A percentile compares a stretch with the other conserved stretches of the same genome.
Conservation (phyloP, 2,113 vertebrate species). For the Colistium nudipinnis region DNA sequence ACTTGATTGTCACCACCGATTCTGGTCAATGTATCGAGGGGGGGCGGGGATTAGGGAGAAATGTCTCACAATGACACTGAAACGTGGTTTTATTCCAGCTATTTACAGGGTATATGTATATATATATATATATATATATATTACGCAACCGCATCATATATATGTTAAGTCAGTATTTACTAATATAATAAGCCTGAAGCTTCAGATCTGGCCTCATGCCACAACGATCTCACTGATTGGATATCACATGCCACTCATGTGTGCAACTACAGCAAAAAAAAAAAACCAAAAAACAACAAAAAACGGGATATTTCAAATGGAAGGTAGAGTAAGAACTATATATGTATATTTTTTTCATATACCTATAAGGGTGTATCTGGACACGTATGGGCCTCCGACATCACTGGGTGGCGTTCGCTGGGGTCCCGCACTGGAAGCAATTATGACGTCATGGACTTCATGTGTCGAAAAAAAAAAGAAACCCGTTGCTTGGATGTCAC, state of each 20-base stretch:
- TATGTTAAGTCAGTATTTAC: neutral
- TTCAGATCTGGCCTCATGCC: neutral
- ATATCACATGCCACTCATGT: neutral
- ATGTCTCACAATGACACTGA: constrained; percentile 37
- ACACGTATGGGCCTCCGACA: neutral
- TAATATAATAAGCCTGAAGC: constrained; percentile 42
- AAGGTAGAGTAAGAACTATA: neutral
- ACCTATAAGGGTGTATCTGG: neutral
- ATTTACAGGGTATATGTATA: neutral
- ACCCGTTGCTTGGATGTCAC: constrained; percentile 22
- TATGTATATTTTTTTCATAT: constrained; percentile 5
- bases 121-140: neutral
- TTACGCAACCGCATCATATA: constrained; percentile 48
- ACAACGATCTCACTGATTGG: constrained; percentile 17
- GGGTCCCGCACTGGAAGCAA: constrained; percentile 20
- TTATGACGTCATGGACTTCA: constrained; percentile 39
- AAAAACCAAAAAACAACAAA: too few relatives aligned
- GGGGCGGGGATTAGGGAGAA: constrained; percentile 13
- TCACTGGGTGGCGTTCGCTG: constrained; percentile 15
- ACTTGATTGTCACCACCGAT: constrained; percentile 71
- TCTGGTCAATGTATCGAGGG: constrained; percentile 56
- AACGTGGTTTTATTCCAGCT: constrained; percentile 4
- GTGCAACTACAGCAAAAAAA: constrained; percentile 19
- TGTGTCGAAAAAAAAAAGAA: constrained; percentile 25
- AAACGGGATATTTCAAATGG: neutral